Evolutionary conservation across 2,797 vertebrate genomes (phyloP).

Genomic region (Uromys caudimaculatus): DNA sequence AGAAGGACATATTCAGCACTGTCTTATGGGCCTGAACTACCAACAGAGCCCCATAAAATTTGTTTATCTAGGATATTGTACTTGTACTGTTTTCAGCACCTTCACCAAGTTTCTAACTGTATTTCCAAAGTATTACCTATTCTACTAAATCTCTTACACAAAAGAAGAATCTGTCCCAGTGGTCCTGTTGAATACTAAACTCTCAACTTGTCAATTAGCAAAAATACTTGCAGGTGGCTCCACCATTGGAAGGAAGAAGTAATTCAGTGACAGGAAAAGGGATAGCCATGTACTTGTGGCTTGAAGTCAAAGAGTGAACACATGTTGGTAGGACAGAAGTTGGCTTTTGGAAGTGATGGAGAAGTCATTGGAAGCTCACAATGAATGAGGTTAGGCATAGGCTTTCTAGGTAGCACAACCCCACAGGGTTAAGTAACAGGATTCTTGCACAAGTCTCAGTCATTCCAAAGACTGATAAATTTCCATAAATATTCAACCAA

Average conservation of each 20-base stretch:
- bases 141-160: not conserved
- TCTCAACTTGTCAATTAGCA: not conserved
- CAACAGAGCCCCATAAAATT: no score
- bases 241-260: not conserved
- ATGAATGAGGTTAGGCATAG: not conserved
- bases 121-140: no score
- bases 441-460: not conserved
- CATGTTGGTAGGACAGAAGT: not conserved
- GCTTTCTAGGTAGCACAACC: not conserved
- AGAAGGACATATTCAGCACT: not conserved
- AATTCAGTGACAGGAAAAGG: not conserved
- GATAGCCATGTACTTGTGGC: not conserved
- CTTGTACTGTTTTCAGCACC: not conserved
- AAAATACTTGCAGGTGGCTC: not conserved
- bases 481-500: not conserved
- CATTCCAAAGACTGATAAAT: not conserved
- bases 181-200: not conserved
- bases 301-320: not conserved
- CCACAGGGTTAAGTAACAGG: accelerated
- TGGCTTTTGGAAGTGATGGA: not conserved
- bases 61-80: not conserved
- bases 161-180: not conserved
- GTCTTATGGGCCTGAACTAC: not conserved
- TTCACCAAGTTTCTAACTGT: not conserved
- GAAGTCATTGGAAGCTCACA: not conserved